phyloP scores from a whole-genome alignment of 2,888 invertebrate genomes.

The Autographa pulchrina region DNA sequence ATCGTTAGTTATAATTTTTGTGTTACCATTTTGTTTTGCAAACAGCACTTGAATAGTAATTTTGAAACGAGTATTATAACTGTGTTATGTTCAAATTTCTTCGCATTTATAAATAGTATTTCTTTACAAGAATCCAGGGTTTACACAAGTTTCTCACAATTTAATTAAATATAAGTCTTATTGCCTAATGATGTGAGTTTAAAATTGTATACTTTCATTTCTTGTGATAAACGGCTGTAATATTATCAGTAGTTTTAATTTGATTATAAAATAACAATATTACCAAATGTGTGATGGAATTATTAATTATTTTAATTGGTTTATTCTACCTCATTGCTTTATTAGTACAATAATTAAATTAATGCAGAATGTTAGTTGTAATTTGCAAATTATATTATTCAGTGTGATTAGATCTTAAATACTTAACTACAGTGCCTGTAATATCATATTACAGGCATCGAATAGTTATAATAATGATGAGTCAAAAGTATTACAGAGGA shows the following conservation, averaged over 20 bases:
- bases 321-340: slow-evolving; percentile 5
- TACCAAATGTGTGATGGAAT: not conserved
- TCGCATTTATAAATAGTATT: not conserved
- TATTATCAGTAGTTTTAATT: slow-evolving; percentile 14
- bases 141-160: not conserved
- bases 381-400: not conserved
- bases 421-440: too few relatives aligned
- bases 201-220: slow-evolving; percentile 2
- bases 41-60: slow-evolving; percentile 7
- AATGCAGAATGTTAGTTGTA: slow-evolving; percentile 23
- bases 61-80: slow-evolving; percentile 1
- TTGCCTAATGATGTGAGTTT: not conserved
- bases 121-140: not conserved
- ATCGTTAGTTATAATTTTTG: slow-evolving; percentile 19
- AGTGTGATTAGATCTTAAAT: not conserved
- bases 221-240: slow-evolving; percentile 47
- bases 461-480: not conserved
- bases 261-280: not conserved
- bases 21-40: slow-evolving; percentile 35
- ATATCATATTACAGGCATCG: too few relatives aligned
- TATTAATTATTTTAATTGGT: slow-evolving; percentile 9
- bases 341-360: slow-evolving; percentile 7
- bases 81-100: slow-evolving; percentile 1
- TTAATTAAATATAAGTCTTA: not conserved
- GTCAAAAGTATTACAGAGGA: not conserved